phyloP scores from a whole-genome alignment of 2,888 invertebrate genomes.

The Arge pagana region DNA sequence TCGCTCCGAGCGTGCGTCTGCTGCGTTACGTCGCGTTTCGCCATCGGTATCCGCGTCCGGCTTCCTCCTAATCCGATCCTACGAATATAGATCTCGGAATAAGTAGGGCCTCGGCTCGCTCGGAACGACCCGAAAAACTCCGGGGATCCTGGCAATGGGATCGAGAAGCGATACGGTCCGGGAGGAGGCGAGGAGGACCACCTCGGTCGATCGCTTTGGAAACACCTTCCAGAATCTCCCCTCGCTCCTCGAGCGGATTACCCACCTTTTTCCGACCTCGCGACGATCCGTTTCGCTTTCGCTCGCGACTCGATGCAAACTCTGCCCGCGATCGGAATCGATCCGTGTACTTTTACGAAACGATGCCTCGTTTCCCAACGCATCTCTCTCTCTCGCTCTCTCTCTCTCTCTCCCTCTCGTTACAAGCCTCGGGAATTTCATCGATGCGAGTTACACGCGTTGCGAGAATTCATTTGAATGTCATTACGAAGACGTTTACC shows the following conservation, averaged over 20 bases:
- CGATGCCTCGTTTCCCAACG: too few relatives aligned
- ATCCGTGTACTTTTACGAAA: too few relatives aligned
- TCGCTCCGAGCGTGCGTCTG: too few relatives aligned
- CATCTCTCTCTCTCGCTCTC: not conserved
- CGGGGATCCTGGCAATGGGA: not conserved
- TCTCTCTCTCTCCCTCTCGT: not conserved
- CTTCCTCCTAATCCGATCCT: slow-evolving; percentile 17
- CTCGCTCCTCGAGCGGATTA: slow-evolving; percentile 17
- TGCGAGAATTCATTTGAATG: too few relatives aligned
- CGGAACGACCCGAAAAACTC: slow-evolving; percentile 8
- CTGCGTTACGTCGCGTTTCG: too few relatives aligned
- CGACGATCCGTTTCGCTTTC: slow-evolving; percentile 19
- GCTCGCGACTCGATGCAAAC: slow-evolving; percentile 25
- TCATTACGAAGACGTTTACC: too few relatives aligned
- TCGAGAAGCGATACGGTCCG: too few relatives aligned
- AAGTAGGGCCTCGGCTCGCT: too few relatives aligned
- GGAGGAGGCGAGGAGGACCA: too few relatives aligned
- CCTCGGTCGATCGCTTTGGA: slow-evolving; percentile 23
- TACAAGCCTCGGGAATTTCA: not conserved
- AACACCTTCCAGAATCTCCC: slow-evolving; percentile 14
- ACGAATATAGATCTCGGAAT: slow-evolving; percentile 12
- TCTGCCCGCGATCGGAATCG: slow-evolving; percentile 37
- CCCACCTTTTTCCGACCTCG: too few relatives aligned
- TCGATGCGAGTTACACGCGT: slow-evolving; percentile 4
- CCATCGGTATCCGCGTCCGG: not conserved